Conservation (phyloP, 2,888 invertebrate species). For the Xestia rhomboidea region DNA sequence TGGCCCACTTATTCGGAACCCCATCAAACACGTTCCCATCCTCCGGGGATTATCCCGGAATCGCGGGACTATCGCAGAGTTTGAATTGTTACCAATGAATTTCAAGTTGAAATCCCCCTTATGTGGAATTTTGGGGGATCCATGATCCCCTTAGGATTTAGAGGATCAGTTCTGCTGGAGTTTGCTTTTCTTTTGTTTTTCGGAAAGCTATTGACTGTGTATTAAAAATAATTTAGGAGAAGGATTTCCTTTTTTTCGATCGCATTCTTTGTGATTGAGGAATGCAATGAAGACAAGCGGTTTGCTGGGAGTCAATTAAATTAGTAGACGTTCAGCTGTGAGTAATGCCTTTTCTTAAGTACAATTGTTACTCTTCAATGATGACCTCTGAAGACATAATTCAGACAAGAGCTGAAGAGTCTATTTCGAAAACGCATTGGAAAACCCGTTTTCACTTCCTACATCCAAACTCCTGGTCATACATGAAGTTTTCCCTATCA, state of each 20-base stretch:
- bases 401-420: neutral
- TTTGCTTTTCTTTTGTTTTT: conserved; percentile 58
- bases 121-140: conserved; percentile 59
- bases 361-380: neutral
- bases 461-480: neutral
- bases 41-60: conserved; percentile 53
- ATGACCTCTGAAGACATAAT: neutral
- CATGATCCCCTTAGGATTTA: conserved; percentile 62
- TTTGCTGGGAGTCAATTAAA: neutral
- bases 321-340: neutral
- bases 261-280: neutral
- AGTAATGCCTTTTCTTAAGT: too few species aligned
- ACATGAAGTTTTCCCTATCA: neutral
- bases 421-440: neutral
- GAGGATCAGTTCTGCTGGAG: conserved; percentile 45
- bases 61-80: conserved; percentile 52
- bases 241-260: conserved; percentile 1
- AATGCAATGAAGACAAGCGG: neutral
- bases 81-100: conserved; percentile 70
- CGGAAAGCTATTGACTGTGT: conserved; percentile 10
- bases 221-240: conserved; percentile 39
- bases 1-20: conserved; percentile 34
- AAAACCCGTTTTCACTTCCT: neutral
- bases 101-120: conserved; percentile 61
- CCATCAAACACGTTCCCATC: conserved; percentile 51